phyloP scores from a whole-genome alignment of 2,113 vertebrate genomes.

The Chloroceryle aenea region DNA sequence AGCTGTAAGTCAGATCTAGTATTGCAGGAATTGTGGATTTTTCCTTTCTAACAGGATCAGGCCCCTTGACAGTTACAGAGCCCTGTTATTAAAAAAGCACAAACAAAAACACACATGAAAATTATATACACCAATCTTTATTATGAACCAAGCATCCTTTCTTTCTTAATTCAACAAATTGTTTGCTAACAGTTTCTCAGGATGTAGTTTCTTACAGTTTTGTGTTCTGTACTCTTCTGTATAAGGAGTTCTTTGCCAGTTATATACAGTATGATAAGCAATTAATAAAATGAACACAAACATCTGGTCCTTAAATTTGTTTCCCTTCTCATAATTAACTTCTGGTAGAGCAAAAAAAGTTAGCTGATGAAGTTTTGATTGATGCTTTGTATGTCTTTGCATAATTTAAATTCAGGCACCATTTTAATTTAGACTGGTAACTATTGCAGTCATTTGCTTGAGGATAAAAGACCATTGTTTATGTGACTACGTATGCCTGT shows the following conservation, averaged over 20 bases:
- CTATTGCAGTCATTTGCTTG: background rate
- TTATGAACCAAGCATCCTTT: background rate
- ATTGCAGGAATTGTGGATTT: background rate
- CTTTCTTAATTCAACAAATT: background rate
- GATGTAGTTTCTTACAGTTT: background rate
- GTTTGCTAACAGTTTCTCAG: background rate
- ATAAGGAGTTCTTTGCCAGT: background rate
- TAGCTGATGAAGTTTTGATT: background rate
- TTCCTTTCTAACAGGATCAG: background rate
- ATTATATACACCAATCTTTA: background rate
- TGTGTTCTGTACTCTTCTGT: background rate
- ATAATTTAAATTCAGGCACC: background rate
- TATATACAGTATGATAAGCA: background rate
- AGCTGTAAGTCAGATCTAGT: background rate
- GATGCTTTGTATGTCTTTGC: background rate
- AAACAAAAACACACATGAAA: background rate
- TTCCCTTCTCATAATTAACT: constrained; percentile 3
- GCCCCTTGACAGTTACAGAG: background rate
- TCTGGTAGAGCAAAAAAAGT: background rate
- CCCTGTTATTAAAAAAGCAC: background rate
- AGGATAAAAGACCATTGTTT: background rate
- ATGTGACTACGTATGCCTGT: background rate
- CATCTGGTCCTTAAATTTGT: constrained; percentile 7
- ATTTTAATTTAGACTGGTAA: background rate
- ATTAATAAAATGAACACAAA: background rate